phyloP scores from a whole-genome alignment of 2,113 vertebrate genomes.

The Atherinomorus stipes region DNA sequence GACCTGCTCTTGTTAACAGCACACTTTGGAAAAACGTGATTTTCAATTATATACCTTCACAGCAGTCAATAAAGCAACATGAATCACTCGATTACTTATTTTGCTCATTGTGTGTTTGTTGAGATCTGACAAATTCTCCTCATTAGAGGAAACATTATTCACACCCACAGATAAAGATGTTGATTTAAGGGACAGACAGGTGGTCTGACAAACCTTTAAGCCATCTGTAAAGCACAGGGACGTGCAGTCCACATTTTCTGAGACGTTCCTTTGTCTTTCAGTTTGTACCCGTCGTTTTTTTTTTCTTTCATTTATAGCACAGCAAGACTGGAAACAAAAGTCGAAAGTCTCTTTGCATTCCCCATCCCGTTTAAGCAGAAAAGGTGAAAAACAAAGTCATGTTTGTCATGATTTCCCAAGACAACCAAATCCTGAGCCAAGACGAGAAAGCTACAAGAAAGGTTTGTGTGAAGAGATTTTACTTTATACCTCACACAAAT shows the following conservation, averaged over 20 bases:
- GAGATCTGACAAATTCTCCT: conserved; percentile 29
- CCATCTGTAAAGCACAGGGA: conserved; percentile 22
- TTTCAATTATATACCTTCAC: conserved; percentile 64
- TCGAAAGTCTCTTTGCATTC: conserved; percentile 58
- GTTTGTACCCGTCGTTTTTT: conserved; percentile 10
- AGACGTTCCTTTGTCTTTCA: conserved; percentile 23
- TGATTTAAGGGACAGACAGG: conserved; percentile 33
- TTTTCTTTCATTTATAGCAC: conserved; percentile 2
- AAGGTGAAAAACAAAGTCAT: conserved; percentile 67
- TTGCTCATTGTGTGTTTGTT: conserved; percentile 30
- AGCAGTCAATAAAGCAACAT: conserved; percentile 46
- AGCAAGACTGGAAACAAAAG: conserved; percentile 29
- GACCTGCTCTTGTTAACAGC: conserved; percentile 67
- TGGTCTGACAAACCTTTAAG: conserved; percentile 34
- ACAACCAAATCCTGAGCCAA: conserved; percentile 49
- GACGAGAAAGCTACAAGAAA: conserved; percentile 51
- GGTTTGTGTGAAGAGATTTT: conserved; percentile 38
- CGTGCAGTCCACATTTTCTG: conserved; percentile 23
- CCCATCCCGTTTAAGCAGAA: conserved; percentile 64
- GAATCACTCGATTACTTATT: conserved; percentile 38
- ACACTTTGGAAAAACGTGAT: conserved; percentile 58
- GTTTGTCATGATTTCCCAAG: conserved; percentile 68
- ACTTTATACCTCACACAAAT: conserved; percentile 34
- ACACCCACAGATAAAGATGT: conserved; percentile 12
- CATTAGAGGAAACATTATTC: not conserved